phyloP scores from a whole-genome alignment of 1,140 invertebrate species.

The honey bee (Apis mellifera) region DNA sequence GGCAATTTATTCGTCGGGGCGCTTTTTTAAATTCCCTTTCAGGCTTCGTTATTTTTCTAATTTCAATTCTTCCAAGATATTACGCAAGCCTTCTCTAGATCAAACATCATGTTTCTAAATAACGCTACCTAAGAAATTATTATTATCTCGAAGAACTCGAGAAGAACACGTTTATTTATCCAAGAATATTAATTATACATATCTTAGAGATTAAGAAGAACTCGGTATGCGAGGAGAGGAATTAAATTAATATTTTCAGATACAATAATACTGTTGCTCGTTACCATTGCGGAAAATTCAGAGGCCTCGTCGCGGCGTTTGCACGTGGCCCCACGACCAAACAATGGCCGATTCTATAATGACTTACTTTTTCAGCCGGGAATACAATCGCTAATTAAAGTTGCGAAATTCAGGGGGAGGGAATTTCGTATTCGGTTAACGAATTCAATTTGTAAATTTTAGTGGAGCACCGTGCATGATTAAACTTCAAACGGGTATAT shows the following conservation, averaged over 20 bases:
- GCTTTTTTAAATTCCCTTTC: no score
- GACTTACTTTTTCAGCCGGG: constrained; percentile 19
- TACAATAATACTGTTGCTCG: constrained; percentile 51
- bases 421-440: neutral
- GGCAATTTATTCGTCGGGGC: no score
- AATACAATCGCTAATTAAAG: constrained; percentile 30
- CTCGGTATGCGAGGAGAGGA: constrained; percentile 28
- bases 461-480: neutral
- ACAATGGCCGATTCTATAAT: constrained; percentile 38
- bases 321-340: constrained; percentile 7
- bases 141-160: no score
- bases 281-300: constrained; percentile 61
- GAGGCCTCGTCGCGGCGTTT: constrained; percentile 37
- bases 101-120: no score
- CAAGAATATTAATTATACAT: no score
- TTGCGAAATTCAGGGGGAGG: neutral
- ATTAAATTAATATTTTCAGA: constrained; percentile 60
- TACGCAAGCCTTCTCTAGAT: no score
- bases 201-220: no score
- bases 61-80: no score
- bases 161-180: no score
- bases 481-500: constrained; percentile 9
- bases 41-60: no score
- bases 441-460: constrained; percentile 22
- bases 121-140: no score